Conservation (phyloP, 2,113 vertebrate genomes). For the Equus przewalskii region DNA sequence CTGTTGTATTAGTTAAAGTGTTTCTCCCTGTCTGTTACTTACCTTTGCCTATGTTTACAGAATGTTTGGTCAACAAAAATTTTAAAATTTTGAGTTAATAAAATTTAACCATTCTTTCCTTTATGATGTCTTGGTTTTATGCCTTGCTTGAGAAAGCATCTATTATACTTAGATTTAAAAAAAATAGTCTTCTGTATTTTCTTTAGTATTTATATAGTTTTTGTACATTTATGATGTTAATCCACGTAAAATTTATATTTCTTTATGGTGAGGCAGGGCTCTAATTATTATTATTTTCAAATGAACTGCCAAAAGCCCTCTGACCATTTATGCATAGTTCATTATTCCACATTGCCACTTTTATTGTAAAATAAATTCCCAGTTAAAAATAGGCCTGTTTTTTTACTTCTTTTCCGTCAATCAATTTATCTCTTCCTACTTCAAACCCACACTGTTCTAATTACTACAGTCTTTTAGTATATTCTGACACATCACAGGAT, state of each 20-base stretch:
- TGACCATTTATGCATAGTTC: not conserved
- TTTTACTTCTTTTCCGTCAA: not conserved
- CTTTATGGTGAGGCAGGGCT: not conserved
- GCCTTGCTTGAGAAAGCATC: not conserved
- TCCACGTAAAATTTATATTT: not conserved
- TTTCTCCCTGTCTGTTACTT: not conserved
- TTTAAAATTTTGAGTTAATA: not conserved
- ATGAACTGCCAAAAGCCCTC: not conserved
- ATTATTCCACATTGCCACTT: not conserved
- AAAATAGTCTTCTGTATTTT: not conserved
- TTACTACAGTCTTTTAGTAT: not conserved
- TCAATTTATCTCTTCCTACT: not conserved
- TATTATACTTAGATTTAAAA: not conserved
- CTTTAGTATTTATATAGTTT: not conserved
- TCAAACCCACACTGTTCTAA: not conserved
- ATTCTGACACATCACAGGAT: not conserved
- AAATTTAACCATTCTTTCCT: slow-evolving; percentile 30
- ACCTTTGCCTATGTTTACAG: not conserved
- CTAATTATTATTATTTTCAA: slow-evolving; percentile 5
- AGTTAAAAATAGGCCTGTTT: not conserved
- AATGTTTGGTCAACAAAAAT: not conserved
- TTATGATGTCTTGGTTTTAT: not conserved
- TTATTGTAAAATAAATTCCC: not conserved
- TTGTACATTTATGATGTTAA: not conserved
- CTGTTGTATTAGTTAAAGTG: not conserved